Base-by-base conservation (phyloP, 2,888 invertebrate genomes). In the Sturmia bella region DNA sequence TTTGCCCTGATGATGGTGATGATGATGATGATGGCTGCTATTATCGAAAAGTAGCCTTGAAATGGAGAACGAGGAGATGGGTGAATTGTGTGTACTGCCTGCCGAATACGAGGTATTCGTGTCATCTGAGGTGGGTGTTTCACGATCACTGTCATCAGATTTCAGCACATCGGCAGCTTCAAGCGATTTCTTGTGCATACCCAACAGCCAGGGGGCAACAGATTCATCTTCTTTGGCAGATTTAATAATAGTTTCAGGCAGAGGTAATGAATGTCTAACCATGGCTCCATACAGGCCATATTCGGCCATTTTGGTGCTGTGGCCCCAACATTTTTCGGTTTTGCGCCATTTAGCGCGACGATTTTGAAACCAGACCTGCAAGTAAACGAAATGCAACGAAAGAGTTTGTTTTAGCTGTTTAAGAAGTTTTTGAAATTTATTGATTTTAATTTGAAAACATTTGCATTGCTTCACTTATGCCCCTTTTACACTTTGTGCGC, bases 261-360 rank as follows among this genome's bases (percentile, higher is more conserved):
- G 94, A 0, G 99, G 99, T 84, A 99, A 93, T 54, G 99, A 99
- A 92, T 99, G 99, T 80, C 99, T 94, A 85, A 99, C 99, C 99
- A 99, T 99, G 86, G 99, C 99, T 0, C 99, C 99, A 91, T 99
- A 99, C 56, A 99, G 93, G 0, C 99, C 99, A 90, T 99, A 99
- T 92, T 99, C 99, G 84, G 99, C 99, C 99, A 99, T 99, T 91
- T 99, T 99, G 87, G 99, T 99, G 91, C 98, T 98, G 88, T 98
- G 94, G 63, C 99, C 99, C 99, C 99, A 99, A 87, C 98, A 99
- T 92, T 99, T 99, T 92, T 99, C 99, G 59, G 99, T 99, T 92
- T 99, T 99, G 85, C 99, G 95, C 99, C 99, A 99, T 91, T 99
- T 99, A 88, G 99, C 99, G 56, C 99, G 94, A 19, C 99, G 94